A percentile compares a stretch with the other conserved stretches of the same genome.
Evolutionary conservation across 2,113 vertebrate genomes (phyloP).

Genomic region (Charadrius vociferus): DNA sequence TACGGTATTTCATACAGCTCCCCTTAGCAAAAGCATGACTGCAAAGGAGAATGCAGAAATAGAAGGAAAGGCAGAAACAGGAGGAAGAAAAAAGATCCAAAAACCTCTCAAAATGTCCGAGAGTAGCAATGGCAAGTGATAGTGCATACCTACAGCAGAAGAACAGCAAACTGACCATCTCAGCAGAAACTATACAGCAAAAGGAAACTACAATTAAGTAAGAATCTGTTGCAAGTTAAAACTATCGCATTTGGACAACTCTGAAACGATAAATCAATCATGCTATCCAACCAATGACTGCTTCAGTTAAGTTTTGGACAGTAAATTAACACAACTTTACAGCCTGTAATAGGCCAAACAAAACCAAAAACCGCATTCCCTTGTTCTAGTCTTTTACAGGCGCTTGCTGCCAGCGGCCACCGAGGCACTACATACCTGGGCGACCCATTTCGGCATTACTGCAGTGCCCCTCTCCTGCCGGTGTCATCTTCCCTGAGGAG

Average conservation of each 20-base stretch:
- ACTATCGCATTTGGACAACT: not conserved
- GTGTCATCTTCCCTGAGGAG: not conserved
- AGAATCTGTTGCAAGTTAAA: not conserved
- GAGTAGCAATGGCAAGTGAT: not conserved
- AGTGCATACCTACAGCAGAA: not conserved
- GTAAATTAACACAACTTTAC: not conserved
- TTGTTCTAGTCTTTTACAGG: not conserved
- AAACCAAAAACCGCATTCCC: not conserved
- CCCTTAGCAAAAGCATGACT: not conserved
- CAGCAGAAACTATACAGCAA: not conserved
- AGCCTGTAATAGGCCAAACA: not conserved
- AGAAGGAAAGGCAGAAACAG: not conserved
- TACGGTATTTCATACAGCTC: not conserved
- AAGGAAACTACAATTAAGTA: not conserved
- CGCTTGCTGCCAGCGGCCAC: not conserved
- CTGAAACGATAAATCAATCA: not conserved
- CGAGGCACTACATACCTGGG: accelerated
- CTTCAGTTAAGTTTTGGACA: not conserved
- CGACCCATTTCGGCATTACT: not conserved
- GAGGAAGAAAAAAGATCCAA: not conserved
- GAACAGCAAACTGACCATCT: not conserved
- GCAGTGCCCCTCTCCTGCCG: not conserved
- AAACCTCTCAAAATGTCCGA: not conserved
- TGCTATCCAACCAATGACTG: not conserved
- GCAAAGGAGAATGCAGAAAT: not conserved